A percentile compares a stretch with the other conserved stretches of the same genome.
phyloP scores from a whole-genome alignment of 2,888 invertebrate genomes.

The Tachina grossa region DNA sequence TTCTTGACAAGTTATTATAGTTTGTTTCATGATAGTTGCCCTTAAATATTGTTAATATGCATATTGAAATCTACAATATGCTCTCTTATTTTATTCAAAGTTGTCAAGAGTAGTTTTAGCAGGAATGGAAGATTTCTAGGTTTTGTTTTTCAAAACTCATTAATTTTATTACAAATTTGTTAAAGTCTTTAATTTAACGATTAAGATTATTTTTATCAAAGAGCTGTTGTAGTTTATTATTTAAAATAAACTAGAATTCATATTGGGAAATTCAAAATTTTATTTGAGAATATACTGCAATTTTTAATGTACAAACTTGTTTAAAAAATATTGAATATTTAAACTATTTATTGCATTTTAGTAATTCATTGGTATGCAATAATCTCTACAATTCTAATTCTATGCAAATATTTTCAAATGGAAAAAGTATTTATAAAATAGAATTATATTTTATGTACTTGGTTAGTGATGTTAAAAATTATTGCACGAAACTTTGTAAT shows the following conservation, averaged over 20 bases:
- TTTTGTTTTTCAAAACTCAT: neutral
- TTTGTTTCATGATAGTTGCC: too few species aligned
- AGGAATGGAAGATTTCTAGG: neutral
- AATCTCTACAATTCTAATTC: neutral
- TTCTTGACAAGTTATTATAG: neutral
- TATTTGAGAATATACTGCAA: neutral
- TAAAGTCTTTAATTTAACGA: too few species aligned
- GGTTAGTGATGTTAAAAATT: neutral
- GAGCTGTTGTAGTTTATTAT: neutral
- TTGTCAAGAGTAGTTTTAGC: neutral
- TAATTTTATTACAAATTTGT: too few species aligned
- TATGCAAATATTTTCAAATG: conserved; percentile 21
- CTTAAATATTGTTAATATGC: neutral
- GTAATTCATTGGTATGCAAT: too few species aligned
- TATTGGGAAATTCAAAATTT: neutral
- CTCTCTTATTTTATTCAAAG: neutral
- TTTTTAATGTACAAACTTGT: neutral
- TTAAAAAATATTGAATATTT: neutral
- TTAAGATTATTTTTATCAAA: neutral
- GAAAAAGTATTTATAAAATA: neutral
- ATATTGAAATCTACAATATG: neutral
- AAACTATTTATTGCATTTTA: neutral
- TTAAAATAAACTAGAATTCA: too few species aligned
- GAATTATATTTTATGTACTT: neutral
- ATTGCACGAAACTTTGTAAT: neutral